Percentiles rank a stretch among this genome's conserved stretches.
Conservation (phyloP, 2,797 vertebrate genomes). For the Chelon auratus region DNA sequence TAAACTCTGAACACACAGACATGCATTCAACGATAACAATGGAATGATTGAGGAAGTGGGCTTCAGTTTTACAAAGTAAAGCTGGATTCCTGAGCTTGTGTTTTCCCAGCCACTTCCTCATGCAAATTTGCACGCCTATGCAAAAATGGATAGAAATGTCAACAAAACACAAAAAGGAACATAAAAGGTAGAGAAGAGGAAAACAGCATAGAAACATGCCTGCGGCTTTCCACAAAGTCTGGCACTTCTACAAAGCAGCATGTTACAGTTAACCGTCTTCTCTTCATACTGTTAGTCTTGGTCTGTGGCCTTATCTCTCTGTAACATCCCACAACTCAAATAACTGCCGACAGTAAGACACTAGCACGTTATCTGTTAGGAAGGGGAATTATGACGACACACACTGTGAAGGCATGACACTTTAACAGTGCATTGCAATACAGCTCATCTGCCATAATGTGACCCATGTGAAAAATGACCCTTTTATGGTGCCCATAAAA, state of each 20-base stretch:
- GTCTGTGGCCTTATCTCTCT: constrained; percentile 14
- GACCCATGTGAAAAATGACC: too few relatives aligned
- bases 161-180: background rate
- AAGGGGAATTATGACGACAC: background rate
- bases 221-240: background rate
- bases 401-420: background rate
- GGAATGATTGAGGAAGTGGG: constrained; percentile 18
- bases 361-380: background rate
- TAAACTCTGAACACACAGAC: background rate
- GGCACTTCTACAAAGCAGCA: background rate
- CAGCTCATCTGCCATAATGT: background rate
- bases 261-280: background rate
- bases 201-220: background rate
- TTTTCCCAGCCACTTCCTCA: constrained; percentile 42
- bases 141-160: too few relatives aligned
- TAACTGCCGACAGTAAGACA: background rate
- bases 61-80: background rate
- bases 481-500: background rate
- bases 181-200: background rate
- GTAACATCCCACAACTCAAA: background rate
- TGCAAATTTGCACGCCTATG: too few relatives aligned
- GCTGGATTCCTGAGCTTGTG: constrained; percentile 10
- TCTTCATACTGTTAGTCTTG: constrained; percentile 8
- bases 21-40: background rate
- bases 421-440: background rate